Base-by-base conservation (phyloP, 2,113 vertebrate genomes). In the Perognathus longimembris region DNA sequence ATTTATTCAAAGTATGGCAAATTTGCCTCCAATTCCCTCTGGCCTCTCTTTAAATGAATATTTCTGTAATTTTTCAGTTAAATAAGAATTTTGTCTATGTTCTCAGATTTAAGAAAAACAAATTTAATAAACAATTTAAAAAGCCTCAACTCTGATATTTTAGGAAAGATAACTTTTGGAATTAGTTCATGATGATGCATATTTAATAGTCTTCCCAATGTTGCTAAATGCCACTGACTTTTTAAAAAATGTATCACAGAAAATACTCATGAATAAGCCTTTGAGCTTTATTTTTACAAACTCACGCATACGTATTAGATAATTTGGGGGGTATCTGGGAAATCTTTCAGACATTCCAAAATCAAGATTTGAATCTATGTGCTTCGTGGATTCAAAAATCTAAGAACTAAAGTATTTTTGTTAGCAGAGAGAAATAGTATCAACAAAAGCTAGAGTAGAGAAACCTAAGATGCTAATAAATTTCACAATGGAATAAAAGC, bases 391-490 rank as follows among this genome's bases (percentile, higher is more conserved):
- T 73, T 85, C 71, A 38, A 28, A 64, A 84, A 32, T 79, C 59
- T 67, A 30, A 32, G 34, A 74, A 70, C 30, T 24, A 66, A 75
- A 6, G 24, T 34, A 71, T 20, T 42, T 92, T 89, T 73, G 26
- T 75, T 75, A 75, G 59, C 50, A 42, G 50, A 54, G 15, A 18
- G 50, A 76, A 89, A 71, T 30, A 79, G n/a, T 67, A 93, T 22
- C 34, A 40, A 71, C 50, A 61, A 45, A 78, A 85, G 45, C 34
- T 81, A 61, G 24, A 88, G 36, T 10, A n/a, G 28, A 78, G 95
- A 96, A 91, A 75, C 59, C 34, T 66, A 85, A 95, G 67, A 93
- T 61, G 40, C n/a, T 69, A 24, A 67, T 71, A 82, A 50, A 82
- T 67, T 89, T 63, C 70, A 54, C 32, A 28, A 8, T 0, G 54